Evolutionary conservation across 2,113 vertebrate genomes (phyloP).

Genomic region (Hepsetus odoe): DNA sequence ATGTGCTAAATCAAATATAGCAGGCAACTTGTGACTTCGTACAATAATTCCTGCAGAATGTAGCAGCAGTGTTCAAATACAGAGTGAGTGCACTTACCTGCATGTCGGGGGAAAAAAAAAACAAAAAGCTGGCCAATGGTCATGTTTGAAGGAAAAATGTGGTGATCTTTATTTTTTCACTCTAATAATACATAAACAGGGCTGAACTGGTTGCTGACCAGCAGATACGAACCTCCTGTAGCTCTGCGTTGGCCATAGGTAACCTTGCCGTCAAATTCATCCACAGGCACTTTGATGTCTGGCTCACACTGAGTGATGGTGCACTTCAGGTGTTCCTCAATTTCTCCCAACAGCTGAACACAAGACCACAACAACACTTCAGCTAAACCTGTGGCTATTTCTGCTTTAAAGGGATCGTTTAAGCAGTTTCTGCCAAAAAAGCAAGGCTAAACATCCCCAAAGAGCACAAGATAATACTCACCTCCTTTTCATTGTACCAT

Average conservation of each 20-base stretch:
- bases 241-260: constrained; percentile 90
- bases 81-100: too few relatives aligned
- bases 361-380: neutral
- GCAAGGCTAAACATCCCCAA: neutral
- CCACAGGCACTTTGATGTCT: constrained; percentile 93
- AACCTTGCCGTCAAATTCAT: constrained; percentile 98
- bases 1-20: too few relatives aligned
- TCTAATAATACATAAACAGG: too few relatives aligned
- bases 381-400: neutral
- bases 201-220: too few relatives aligned
- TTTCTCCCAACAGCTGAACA: constrained; percentile 86
- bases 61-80: too few relatives aligned
- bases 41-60: too few relatives aligned
- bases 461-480: constrained; percentile 45
- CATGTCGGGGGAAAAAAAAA: too few relatives aligned
- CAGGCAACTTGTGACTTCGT: too few relatives aligned
- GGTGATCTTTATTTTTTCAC: too few relatives aligned
- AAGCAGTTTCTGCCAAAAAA: neutral
- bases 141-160: too few relatives aligned
- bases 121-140: too few relatives aligned
- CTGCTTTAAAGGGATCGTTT: neutral
- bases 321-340: constrained; percentile 97
- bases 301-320: constrained; percentile 95
- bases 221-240: constrained; percentile 71
- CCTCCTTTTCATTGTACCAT: constrained; percentile 98